Evolutionary conservation across 1,140 invertebrate genomes (phyloP).

Genomic region (Diprion similis): DNA sequence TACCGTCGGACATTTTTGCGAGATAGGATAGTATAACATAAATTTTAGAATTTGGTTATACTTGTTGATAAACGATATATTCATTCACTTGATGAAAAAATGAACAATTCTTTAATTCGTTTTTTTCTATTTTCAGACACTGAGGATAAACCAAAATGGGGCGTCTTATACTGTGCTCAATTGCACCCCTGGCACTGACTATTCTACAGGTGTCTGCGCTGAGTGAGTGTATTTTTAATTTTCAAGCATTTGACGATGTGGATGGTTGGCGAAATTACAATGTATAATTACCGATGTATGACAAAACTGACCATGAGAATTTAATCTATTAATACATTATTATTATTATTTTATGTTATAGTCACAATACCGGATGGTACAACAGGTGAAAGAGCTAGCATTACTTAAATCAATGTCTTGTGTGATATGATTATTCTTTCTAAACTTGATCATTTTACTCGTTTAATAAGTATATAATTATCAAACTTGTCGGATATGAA

Average conservation of each 20-base stretch:
- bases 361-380: conserved; percentile 39
- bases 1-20: no score
- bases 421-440: conserved; percentile 12
- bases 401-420: conserved; percentile 20
- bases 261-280: no score
- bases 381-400: conserved; percentile 39
- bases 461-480: conserved; percentile 10
- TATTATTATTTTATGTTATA: conserved; percentile 42
- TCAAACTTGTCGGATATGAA: not conserved
- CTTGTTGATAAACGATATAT: not conserved
- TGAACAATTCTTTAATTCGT: not conserved
- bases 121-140: not conserved
- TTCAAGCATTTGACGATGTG: no score
- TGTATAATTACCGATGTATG: no score
- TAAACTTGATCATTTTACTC: conserved; percentile 11
- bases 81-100: not conserved
- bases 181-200: not conserved
- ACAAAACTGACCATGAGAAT: no score
- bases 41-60: no score
- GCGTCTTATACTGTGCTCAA: not conserved
- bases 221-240: not conserved
- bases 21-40: no score
- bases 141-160: not conserved
- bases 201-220: conserved; percentile 2
- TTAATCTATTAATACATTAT: conserved; percentile 17